phyloP scores from a whole-genome alignment of 2,888 invertebrate species.

The Odontomyia ornata region DNA sequence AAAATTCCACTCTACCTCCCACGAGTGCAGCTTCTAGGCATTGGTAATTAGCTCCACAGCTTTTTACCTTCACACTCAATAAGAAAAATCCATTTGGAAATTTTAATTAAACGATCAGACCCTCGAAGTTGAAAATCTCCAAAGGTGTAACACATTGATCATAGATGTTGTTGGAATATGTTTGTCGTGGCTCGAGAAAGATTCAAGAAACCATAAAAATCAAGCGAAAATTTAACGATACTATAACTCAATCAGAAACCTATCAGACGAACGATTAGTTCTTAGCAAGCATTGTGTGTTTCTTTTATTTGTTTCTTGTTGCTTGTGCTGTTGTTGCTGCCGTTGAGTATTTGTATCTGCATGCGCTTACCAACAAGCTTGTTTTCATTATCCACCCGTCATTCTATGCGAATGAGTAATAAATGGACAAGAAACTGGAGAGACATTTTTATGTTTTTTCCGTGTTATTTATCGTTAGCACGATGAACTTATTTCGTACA shows the following conservation, averaged over 20 bases:
- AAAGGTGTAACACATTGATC: conserved; percentile 1
- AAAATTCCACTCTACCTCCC: not conserved
- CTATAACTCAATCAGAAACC: conserved; percentile 5
- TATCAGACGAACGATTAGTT: not conserved
- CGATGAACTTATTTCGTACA: conserved; percentile 10
- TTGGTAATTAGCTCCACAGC: not conserved
- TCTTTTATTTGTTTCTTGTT: not conserved
- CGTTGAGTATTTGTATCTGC: not conserved
- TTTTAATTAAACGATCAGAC: conserved; percentile 10
- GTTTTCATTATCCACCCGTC: conserved; percentile 3
- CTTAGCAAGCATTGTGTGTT: not conserved
- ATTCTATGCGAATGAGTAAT: conserved; percentile 7
- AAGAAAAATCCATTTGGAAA: conserved; percentile 1
- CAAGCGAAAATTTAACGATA: conserved; percentile 13
- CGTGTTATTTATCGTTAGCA: conserved; percentile 10
- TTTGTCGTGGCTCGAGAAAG: too few relatives aligned
- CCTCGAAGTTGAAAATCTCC: not conserved
- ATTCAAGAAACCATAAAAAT: not conserved
- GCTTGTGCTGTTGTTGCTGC: too few relatives aligned
- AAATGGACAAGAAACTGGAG: conserved; percentile 10
- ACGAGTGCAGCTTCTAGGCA: not conserved
- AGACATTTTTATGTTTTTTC: conserved; percentile 9
- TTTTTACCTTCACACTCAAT: not conserved
- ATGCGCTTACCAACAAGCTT: not conserved
- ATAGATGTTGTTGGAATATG: too few relatives aligned